Evolutionary conservation across 2,888 invertebrate species (phyloP), one percentile per base, ranked within the genome.

Genomic region (Lagria hirta): DNA sequence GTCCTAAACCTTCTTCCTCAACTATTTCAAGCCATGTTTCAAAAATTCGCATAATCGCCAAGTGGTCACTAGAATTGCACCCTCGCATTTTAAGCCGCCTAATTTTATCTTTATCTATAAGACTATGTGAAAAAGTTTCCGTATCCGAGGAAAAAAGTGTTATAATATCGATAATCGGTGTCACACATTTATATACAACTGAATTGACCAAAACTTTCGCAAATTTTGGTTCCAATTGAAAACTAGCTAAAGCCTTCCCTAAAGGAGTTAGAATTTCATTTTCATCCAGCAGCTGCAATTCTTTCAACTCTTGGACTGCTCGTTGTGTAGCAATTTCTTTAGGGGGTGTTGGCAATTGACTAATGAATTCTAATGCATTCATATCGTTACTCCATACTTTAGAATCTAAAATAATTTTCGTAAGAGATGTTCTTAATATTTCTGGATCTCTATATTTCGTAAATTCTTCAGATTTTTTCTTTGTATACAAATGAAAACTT

Each of bases 271-370:
- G 61, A 16, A 76, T 74, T 57, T 86, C 83, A 0, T 65, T 43
- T 6, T 80, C 77, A 14, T 82, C 78, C 2, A 86, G 45, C 56
- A 74, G 60, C 73, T 80, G 78, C 48, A 81, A 66, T 46, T 78
- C 74, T 23, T 75, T 73, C 12, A 88, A 73, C 54, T 82, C 81
- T 0, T 72, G 61, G 1, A 86, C 76, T 0, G 86, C 85, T 16
- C 69, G 65, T 14, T 70, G 52, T 1, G 84, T 71, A 0, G 79
- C 74, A 13, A 61, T 65, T 3, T 59, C 53, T 17, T 68, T 70
- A 0, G 88, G 87, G 1, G 84, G 80, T 38, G 84, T 77, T 0
- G 81, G 79, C 20, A 86, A 69, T 44, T 77, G 70, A 0, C 76
- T 73, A 12, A 87, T 66, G 60, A 87, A 85, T 22, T 74, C 70